Percentiles rank a stretch among this genome's conserved stretches.
phyloP scores from a whole-genome alignment of 2,113 vertebrate species.

The Albula glossodonta region DNA sequence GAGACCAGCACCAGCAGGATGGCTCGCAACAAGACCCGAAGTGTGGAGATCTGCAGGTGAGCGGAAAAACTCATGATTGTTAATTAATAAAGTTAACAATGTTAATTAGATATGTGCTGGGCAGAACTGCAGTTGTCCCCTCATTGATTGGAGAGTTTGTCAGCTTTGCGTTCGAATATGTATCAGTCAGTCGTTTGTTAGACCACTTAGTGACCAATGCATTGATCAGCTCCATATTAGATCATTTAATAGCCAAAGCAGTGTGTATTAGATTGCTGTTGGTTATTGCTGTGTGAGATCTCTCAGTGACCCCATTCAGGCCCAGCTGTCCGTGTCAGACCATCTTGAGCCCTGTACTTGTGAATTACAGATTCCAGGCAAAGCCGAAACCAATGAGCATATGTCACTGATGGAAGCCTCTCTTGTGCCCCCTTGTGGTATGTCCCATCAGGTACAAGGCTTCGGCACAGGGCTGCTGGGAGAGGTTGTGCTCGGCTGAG shows the following conservation, averaged over 20 bases:
- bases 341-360: background rate
- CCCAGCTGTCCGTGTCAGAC: background rate
- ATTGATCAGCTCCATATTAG: background rate
- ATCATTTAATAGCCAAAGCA: background rate
- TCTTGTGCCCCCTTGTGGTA: background rate
- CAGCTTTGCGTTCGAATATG: too few species aligned
- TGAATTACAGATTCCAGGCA: background rate
- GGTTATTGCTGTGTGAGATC: background rate
- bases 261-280: background rate
- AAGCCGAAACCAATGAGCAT: background rate
- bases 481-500: slow-evolving; percentile 80
- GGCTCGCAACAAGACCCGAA: slow-evolving; percentile 81
- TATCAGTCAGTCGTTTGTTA: background rate
- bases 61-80: slow-evolving; percentile 11
- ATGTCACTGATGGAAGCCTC: background rate
- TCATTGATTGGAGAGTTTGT: too few species aligned
- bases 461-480: slow-evolving; percentile 86
- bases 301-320: background rate
- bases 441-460: slow-evolving; percentile 79
- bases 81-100: too few species aligned
- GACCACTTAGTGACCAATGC: background rate
- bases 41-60: slow-evolving; percentile 90
- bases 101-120: too few species aligned
- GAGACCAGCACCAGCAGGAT: slow-evolving; percentile 81
- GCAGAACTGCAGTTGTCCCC: too few species aligned